Percentiles rank a stretch among this genome's conserved stretches.
These are phyloP conservation scores for Mus caroli DNA, from an alignment of 2,797 vertebrate genomes.

Conservation along the genomic window DNA sequence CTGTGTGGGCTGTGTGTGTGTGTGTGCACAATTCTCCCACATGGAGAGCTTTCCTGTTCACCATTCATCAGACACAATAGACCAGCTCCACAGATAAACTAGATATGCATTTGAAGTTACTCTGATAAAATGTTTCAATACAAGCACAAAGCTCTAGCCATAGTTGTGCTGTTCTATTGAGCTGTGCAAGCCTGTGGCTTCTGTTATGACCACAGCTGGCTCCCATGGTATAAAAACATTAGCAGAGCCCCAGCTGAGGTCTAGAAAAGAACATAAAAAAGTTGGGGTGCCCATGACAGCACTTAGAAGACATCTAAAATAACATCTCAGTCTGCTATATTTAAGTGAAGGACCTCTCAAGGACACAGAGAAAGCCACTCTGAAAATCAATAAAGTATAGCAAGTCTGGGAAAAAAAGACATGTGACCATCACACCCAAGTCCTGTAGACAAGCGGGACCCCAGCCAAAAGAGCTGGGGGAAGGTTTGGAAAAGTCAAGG, in stretches of 20 bases:
- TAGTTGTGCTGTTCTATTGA: not conserved
- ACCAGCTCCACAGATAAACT: not conserved
- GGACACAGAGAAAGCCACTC: constrained; percentile 36
- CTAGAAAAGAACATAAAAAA: not conserved
- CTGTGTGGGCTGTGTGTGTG: not conserved
- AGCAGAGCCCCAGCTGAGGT: not conserved
- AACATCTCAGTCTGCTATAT: not conserved
- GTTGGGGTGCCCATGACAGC: not conserved
- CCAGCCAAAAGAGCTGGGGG: not conserved
- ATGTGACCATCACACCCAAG: constrained; percentile 9
- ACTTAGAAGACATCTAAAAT: not conserved
- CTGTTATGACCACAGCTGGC: not conserved
- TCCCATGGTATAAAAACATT: not conserved
- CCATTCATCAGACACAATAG: not conserved
- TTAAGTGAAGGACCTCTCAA: constrained; percentile 32
- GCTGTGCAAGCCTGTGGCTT: not conserved
- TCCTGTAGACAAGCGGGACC: not conserved
- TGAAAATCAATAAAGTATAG: constrained; percentile 41
- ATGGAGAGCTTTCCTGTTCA: not conserved
- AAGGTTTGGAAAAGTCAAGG: constrained; percentile 19
- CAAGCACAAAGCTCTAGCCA: not conserved
- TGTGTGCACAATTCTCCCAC: not conserved
- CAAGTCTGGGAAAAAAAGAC: not conserved
- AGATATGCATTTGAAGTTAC: not conserved
- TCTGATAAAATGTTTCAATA: constrained; percentile 1